Evolutionary conservation across 2,113 vertebrate species (phyloP).

Genomic region (Clarias gariepinus): DNA sequence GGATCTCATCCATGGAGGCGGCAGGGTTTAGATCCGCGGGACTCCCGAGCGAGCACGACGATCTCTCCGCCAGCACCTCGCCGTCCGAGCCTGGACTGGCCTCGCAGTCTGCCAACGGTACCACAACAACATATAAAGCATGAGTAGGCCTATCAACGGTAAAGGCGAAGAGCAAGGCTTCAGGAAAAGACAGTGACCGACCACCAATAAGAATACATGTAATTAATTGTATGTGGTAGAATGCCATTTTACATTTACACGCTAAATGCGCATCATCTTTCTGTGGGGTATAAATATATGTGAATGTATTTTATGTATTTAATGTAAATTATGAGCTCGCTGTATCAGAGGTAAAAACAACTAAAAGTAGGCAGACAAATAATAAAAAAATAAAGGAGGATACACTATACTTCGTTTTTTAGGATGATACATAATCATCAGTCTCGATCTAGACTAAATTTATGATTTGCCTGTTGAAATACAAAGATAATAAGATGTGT

Average conservation of each 20-base stretch:
- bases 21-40: slow-evolving; percentile 81
- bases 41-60: slow-evolving; percentile 91
- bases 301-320: too few relatives aligned
- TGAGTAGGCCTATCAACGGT: slow-evolving; percentile 52
- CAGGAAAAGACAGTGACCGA: neutral
- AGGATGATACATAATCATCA: neutral
- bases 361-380: neutral
- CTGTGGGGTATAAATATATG: too few relatives aligned
- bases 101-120: slow-evolving; percentile 83
- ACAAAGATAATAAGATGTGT: neutral
- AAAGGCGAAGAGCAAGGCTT: neutral
- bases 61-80: slow-evolving; percentile 88
- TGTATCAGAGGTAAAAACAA: neutral
- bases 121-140: slow-evolving; percentile 19
- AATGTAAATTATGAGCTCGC: neutral
- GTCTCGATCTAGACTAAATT: too few relatives aligned
- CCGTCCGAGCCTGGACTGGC: slow-evolving; percentile 93
- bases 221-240: neutral
- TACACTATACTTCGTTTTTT: neutral
- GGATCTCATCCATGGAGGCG: slow-evolving; percentile 96
- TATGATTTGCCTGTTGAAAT: neutral
- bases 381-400: neutral
- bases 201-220: neutral
- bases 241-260: neutral
- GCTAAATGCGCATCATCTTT: neutral